Percentiles rank a stretch among this genome's conserved stretches.
phyloP scores from a whole-genome alignment of 2,888 invertebrate genomes.

The Nomada hirtipes region DNA sequence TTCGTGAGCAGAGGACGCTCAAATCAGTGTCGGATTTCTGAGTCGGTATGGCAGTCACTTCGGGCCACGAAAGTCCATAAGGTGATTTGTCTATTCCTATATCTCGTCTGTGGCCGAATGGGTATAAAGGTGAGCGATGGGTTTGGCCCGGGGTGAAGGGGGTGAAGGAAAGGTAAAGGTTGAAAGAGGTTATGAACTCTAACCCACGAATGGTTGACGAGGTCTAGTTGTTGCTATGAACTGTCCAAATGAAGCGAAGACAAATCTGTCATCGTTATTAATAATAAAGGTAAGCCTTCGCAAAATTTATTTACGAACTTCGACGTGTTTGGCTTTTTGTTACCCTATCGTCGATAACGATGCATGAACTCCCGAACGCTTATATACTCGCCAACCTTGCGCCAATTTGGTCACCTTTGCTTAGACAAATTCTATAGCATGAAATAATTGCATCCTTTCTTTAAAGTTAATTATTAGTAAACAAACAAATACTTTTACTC shows the following conservation, averaged over 20 bases:
- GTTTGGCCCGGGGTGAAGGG: slow-evolving; percentile 66
- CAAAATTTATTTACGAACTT: slow-evolving; percentile 26
- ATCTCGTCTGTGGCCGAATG: slow-evolving; percentile 35
- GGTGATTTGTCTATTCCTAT: no score
- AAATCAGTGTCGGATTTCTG: no score
- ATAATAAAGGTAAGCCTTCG: slow-evolving; percentile 70
- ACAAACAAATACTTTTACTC: neutral
- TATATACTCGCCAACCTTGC: slow-evolving; percentile 53
- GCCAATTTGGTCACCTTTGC: slow-evolving; percentile 55
- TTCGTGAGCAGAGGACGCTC: no score
- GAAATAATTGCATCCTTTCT: slow-evolving; percentile 9
- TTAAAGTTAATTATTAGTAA: slow-evolving; percentile 1
- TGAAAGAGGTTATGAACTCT: slow-evolving; percentile 81
- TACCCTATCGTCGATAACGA: slow-evolving; percentile 46
- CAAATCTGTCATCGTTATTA: slow-evolving; percentile 65
- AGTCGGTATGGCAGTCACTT: no score
- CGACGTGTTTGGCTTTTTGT: slow-evolving; percentile 16
- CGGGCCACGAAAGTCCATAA: no score
- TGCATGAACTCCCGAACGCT: slow-evolving; percentile 49
- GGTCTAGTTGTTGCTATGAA: slow-evolving; percentile 73
- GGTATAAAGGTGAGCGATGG: slow-evolving; percentile 68
- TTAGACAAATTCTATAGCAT: slow-evolving; percentile 31
- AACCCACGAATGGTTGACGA: slow-evolving; percentile 73
- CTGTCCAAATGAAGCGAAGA: slow-evolving; percentile 71
- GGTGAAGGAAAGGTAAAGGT: slow-evolving; percentile 78